Conservation (phyloP, 2,113 vertebrate genomes). For the Zeus faber region DNA sequence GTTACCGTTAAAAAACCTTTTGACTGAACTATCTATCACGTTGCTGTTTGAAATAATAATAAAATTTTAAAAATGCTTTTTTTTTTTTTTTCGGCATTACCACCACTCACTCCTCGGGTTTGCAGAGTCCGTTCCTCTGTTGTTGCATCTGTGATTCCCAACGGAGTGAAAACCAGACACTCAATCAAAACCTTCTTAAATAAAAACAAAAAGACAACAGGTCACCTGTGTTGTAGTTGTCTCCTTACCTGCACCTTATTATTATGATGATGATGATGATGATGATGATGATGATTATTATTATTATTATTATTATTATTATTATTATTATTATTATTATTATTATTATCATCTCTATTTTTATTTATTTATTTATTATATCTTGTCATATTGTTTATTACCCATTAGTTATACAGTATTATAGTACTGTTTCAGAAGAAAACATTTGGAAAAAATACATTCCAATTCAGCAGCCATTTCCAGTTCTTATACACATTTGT, state of each 20-base stretch:
- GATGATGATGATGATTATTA: too few relatives aligned
- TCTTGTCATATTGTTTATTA: neutral
- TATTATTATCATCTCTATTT: neutral
- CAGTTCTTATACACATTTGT: too few relatives aligned
- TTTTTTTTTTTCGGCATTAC: too few relatives aligned
- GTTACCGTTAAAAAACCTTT: slow-evolving; percentile 81
- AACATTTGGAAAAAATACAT: too few relatives aligned
- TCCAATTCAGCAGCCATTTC: too few relatives aligned
- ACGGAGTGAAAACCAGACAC: slow-evolving; percentile 67
- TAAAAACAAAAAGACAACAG: slow-evolving; percentile 74
- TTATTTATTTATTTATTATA: neutral
- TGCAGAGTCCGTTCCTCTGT: slow-evolving; percentile 64
- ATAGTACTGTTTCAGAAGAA: too few relatives aligned
- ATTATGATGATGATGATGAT: too few relatives aligned
- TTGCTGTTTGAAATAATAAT: neutral
- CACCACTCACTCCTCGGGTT: slow-evolving; percentile 31
- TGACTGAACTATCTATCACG: slow-evolving; percentile 55
- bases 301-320: neutral
- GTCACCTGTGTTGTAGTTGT: slow-evolving; percentile 62
- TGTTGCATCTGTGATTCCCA: slow-evolving; percentile 65
- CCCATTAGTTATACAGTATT: neutral
- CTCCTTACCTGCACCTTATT: slow-evolving; percentile 30
- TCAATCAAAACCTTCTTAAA: slow-evolving; percentile 74
- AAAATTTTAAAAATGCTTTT: neutral
- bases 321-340: neutral